Evolutionary conservation across 2,888 invertebrate genomes (phyloP), one percentile per base, ranked within the genome.

Genomic region (Busseola fusca): DNA sequence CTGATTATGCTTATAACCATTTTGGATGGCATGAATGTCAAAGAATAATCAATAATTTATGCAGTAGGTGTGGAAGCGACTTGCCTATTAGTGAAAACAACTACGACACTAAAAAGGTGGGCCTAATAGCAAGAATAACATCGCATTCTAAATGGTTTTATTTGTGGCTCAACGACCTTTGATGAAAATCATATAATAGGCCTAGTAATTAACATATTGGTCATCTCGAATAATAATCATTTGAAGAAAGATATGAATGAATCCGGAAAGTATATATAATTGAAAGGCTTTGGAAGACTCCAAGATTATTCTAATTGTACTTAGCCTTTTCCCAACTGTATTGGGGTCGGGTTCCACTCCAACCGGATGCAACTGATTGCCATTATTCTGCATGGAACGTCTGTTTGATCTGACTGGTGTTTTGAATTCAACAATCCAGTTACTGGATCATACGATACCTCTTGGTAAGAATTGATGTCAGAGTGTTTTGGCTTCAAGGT

Each of bases 41-140:
- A 58, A 74, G 63, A 48, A 45, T 34, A 34, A 34, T 34, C 50
- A 48, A 45, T 57, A 74, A 52, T 72, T 48, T 54, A 74, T 74
- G 40, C 34, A 54, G 10, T 2, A 34, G 48, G 21, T 21, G 59
- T 14, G 48, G 62, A 74, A 30, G 25, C 40, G 52, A 52, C 52
- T 63, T 9, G 37, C 21, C 16, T 48, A 64, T 12, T 73, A 25
- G 68, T 40, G 40, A 60, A 72, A 64, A 68, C 63, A 64, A 45
- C 63, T 69, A 52, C 27, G 6, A 76, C 76, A 76, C 42, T 63
- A 68, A 71, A 72, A 58, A 73, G 72, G 72, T 64, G 50, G 50
- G 34, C 5, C 40, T n/a, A n/a, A 50, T 50, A 59, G 14, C 58
- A 27, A 52, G n/a, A 52, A 65, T 45, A 45, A 30, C 45, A 45